Base-by-base conservation (phyloP, 2,113 vertebrate species). In the Sinocyclocheilus anophthalmus region DNA sequence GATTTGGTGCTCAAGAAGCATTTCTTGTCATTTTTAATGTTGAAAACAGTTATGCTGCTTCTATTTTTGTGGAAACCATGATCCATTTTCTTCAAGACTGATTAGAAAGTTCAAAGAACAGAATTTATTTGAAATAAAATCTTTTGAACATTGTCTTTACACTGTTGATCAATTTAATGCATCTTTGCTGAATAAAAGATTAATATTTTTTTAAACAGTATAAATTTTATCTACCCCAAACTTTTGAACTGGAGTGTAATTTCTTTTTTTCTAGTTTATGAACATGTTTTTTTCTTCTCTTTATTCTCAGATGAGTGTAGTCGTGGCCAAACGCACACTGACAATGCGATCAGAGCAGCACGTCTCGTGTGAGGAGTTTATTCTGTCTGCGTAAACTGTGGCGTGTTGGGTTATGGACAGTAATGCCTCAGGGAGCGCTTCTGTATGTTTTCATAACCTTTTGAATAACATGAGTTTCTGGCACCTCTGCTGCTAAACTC, bases 361-460 rank as follows among this genome's bases (percentile, higher is more conserved):
- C n/a, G 37, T 81, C 5, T 14, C 3, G 39, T 10, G 59, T 48
- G 59, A 81, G 1, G 42, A 81, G 79, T 81, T 65, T 65, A 81
- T 81, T 81, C 59, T 81, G 77, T 20, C 50, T 59, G 37, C 33
- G 72, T 75, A 75, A 79, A 79, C 76, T 59, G 53, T 59, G 16
- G 26, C 11, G 30, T 22, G 39, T 65, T 48, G 37, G 37, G 59
- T 45, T 81, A 48, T 33, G 48, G 67, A 73, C 67, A 91, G 81
- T 86, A 79, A 84, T 59, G 82, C 78, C 80, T 55, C 65, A 63
- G 81, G 88, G 80, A 73, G 16, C 67, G 65, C 78, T 70, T 67
- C 45, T 26, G 50, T 37, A 57, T 89, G 89, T 91, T 92, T 92
- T 89, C 67, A 80, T 91, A 90, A 90, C 84, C 77, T 90, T 86